Evolutionary conservation across 2,888 invertebrate species (phyloP), one percentile per base, ranked within the genome.

Genomic region (Enchytraeus crypticus): DNA sequence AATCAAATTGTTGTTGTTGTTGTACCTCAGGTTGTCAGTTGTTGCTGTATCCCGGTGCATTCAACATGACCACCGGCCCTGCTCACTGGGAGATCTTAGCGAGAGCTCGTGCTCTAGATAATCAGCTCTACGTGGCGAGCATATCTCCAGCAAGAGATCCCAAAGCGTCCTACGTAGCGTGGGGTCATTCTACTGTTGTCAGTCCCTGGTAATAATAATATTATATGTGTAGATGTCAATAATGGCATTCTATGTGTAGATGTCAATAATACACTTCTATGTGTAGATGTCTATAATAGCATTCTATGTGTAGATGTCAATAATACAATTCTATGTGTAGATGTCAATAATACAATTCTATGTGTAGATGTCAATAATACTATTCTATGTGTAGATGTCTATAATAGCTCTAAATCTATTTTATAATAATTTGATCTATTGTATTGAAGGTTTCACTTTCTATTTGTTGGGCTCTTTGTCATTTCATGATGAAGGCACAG

Each of bases 21-120:
- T 57, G n/a, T 33, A 5, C 51, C 32, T 23, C 56, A 87, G 91
- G 89, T 0, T 93, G 93, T 72, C 84, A 90, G 59, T 78, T 95
- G 71, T 80, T 96, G 32, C 81, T 96, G 29, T 96, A 92, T 81
- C 96, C 96, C 0, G 93, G 88, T 30, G 93, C 95, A 1, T 96
- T 96, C 80, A 96, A 92, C 80, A 89, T 90, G 89, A 92, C 90
- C 1, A 96, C 96, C 0, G 96, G 96, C 0, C 92, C 93, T 0
- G 81, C 86, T 59, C 95, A 96, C 79, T 97, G 93, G 92, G 88
- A 92, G 74, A 78, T 92, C 3, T 81, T 96, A 23, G 87, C 86
- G 62, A 83, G 89, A 51, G 84, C 86, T 0, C 83, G 95, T 54
- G 93, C 96, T 38, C 82, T 86, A 34, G 95, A 96, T 81, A 88